Percentiles rank a stretch among this genome's conserved stretches.
Conservation (phyloP, 2,888 invertebrate genomes). For the Synergus gifuensis region DNA sequence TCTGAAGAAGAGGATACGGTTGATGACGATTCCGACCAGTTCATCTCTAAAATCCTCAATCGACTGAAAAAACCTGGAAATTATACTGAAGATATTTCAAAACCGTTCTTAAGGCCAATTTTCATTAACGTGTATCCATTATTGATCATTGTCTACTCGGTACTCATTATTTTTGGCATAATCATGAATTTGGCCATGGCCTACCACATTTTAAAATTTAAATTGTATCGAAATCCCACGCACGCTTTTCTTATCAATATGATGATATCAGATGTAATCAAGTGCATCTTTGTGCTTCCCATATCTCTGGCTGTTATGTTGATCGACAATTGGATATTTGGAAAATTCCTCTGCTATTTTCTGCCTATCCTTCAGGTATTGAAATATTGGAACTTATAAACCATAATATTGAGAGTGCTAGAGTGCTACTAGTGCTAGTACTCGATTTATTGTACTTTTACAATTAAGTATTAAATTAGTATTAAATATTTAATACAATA, state of each 20-base stretch:
- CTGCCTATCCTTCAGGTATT: constrained; percentile 86
- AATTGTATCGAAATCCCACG: constrained; percentile 82
- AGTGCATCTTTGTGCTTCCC: constrained; percentile 84
- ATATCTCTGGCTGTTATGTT: constrained; percentile 84
- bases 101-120: constrained; percentile 81
- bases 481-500: too few relatives aligned
- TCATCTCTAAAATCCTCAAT: constrained; percentile 70
- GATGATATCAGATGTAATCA: constrained; percentile 83
- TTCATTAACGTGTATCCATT: constrained; percentile 81
- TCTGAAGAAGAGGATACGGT: background rate
- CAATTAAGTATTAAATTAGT: too few relatives aligned
- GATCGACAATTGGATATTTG: constrained; percentile 86
- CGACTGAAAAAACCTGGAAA: constrained; percentile 74
- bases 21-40: constrained; percentile 46
- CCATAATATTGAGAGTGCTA: too few relatives aligned
- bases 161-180: constrained; percentile 81
- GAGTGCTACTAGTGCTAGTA: too few relatives aligned
- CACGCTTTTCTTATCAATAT: constrained; percentile 84
- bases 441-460: too few relatives aligned
- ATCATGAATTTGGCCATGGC: constrained; percentile 82
- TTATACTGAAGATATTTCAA: constrained; percentile 79
- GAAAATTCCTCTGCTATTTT: constrained; percentile 85
- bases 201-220: constrained; percentile 79
- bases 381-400: background rate
- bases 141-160: constrained; percentile 82